These are phyloP conservation scores for Eidolon helvum DNA, from an alignment of 2,113 vertebrate genomes.

Conservation along the genomic window DNA sequence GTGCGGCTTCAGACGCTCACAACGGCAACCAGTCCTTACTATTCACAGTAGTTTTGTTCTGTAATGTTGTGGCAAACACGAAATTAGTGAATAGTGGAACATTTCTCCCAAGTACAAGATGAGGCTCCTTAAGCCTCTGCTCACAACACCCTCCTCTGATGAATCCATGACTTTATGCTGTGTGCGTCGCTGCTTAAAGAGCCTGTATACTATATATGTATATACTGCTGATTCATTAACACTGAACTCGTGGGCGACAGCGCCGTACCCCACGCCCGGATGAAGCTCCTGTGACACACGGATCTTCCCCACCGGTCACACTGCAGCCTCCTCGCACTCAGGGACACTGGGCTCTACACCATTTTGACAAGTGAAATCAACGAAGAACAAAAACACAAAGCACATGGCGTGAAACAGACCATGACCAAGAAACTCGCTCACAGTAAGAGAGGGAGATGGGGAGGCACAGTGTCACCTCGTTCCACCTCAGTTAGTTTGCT, in stretches of 20 bases:
- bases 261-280: background rate
- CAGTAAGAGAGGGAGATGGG: background rate
- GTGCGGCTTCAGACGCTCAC: background rate
- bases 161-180: background rate
- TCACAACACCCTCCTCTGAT: background rate
- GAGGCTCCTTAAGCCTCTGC: background rate
- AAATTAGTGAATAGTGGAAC: background rate
- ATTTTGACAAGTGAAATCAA: background rate
- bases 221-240: background rate
- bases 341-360: background rate
- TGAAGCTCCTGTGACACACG: background rate
- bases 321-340: background rate
- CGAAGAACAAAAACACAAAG: background rate
- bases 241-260: background rate
- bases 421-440: background rate
- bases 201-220: background rate
- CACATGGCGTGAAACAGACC: background rate
- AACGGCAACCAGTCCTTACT: background rate
- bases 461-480: background rate
- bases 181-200: background rate
- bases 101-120: background rate
- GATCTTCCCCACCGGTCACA: background rate
- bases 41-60: background rate
- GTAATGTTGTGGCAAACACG: background rate
- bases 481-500: background rate